Conservation (phyloP, 92 coral and sea anemone genomes). For the Desmophyllum pertusum region DNA sequence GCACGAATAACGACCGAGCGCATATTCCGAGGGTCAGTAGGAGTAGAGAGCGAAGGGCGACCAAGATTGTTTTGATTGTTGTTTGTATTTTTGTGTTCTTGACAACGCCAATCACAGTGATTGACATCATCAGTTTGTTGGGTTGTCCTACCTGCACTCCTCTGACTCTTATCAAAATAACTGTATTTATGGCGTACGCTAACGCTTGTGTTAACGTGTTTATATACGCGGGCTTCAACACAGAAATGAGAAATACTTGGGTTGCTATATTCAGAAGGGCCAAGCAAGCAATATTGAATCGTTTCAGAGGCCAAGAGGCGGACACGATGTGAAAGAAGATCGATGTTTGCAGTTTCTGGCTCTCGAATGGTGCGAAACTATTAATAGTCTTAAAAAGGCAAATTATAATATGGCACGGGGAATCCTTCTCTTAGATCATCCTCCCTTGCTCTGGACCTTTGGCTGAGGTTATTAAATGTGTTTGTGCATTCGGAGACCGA, state of each 20-base stretch:
- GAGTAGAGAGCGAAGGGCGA: constrained; percentile 76
- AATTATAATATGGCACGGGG: too few species aligned
- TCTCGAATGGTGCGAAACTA: too few species aligned
- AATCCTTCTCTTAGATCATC: too few species aligned
- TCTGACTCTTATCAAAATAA: constrained; percentile 69
- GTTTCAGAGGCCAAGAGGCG: neutral
- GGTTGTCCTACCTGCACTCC: constrained; percentile 75
- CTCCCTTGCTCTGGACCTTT: too few species aligned
- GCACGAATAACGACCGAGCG: neutral
- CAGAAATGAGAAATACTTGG: constrained; percentile 85
- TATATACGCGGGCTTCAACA: constrained; percentile 91
- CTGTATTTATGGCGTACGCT: constrained; percentile 87
- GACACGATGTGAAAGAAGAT: neutral
- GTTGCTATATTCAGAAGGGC: constrained; percentile 45
- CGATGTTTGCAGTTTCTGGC: neutral
- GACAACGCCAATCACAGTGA: constrained; percentile 92
- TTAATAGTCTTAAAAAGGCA: too few species aligned
- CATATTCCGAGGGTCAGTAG: constrained; percentile 35
- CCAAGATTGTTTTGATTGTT: constrained; percentile 77
- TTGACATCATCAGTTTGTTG: constrained; percentile 74
- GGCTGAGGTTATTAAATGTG: too few species aligned
- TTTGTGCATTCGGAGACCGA: too few species aligned
- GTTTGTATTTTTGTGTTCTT: constrained; percentile 83
- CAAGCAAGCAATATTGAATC: neutral
- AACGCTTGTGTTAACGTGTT: constrained; percentile 93